Evolutionary conservation across 2,888 invertebrate species (phyloP).

Genomic region (Mesorhabditis sp.): DNA sequence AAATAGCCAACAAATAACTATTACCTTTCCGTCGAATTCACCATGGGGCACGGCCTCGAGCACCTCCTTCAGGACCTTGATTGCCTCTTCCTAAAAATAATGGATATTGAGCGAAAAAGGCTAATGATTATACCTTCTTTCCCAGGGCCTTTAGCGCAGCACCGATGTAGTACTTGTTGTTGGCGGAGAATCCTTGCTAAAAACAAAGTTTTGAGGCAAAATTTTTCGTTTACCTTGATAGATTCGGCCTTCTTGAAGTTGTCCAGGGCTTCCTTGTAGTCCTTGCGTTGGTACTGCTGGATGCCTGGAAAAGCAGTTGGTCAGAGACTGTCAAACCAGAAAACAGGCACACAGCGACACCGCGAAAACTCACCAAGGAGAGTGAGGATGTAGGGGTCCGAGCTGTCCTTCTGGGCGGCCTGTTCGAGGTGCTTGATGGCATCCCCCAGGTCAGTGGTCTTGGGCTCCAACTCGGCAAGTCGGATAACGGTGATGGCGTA

Average conservation of each 20-base stretch:
- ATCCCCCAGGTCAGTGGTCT: conserved; percentile 24
- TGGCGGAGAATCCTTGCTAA: conserved; percentile 37
- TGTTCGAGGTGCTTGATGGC: conserved; percentile 39
- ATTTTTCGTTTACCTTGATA: conserved; percentile 26
- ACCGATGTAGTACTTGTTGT: conserved; percentile 40
- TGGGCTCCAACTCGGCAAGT: conserved; percentile 31
- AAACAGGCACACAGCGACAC: neutral
- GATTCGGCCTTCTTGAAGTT: conserved; percentile 41
- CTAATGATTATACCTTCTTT: conserved; percentile 18
- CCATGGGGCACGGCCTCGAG: conserved; percentile 23
- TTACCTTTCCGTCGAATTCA: conserved; percentile 28
- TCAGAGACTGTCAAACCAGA: neutral
- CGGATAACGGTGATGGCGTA: conserved; percentile 31
- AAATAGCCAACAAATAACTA: conserved; percentile 5
- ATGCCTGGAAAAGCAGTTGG: conserved; percentile 20
- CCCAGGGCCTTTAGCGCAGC: conserved; percentile 24
- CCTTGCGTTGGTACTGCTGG: conserved; percentile 30
- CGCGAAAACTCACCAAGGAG: conserved; percentile 27
- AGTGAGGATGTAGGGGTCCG: conserved; percentile 40
- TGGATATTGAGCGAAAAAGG: neutral
- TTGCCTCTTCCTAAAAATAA: conserved; percentile 23
- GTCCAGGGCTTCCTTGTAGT: conserved; percentile 37
- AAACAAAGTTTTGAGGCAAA: conserved; percentile 8
- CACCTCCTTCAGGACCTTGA: conserved; percentile 33
- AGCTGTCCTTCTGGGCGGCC: conserved; percentile 33